Evolutionary conservation across 2,888 invertebrate species (phyloP).

Genomic region (Drosophila buzzatii): DNA sequence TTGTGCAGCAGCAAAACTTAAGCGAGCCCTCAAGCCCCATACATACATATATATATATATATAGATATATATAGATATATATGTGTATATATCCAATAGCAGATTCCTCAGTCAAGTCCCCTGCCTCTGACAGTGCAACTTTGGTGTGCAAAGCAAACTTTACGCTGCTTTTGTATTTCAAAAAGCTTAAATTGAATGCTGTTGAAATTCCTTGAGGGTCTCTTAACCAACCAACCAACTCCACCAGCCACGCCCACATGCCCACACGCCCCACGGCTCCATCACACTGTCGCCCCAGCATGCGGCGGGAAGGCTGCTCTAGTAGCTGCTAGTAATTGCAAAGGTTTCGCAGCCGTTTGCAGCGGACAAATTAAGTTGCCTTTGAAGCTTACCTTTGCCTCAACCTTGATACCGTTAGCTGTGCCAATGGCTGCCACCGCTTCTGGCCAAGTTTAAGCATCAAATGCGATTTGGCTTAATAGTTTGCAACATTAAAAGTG

Average conservation of each 20-base stretch:
- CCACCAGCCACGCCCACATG: not conserved
- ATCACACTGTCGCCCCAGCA: not conserved
- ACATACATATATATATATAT: not conserved
- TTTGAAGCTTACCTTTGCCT: constrained; percentile 26
- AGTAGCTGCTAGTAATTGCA: constrained; percentile 62
- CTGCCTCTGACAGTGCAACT: constrained; percentile 47
- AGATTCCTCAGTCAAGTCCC: not conserved
- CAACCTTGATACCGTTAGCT: constrained; percentile 1
- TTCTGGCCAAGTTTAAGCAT: constrained; percentile 39
- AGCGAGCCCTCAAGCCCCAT: constrained; percentile 27
- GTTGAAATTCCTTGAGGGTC: constrained; percentile 75
- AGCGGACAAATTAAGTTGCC: constrained; percentile 74
- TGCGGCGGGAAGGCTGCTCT: not conserved
- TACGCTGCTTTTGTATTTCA: constrained; percentile 74
- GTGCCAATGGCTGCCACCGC: not conserved
- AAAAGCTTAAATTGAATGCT: constrained; percentile 78
- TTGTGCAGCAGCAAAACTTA: constrained; percentile 67
- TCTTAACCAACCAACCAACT: constrained; percentile 10
- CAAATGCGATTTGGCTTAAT: constrained; percentile 64
- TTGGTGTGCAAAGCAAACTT: constrained; percentile 68
- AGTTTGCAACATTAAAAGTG: constrained; percentile 50
- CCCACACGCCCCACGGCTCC: not conserved
- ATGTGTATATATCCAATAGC: not conserved
- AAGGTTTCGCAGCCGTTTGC: constrained; percentile 66
- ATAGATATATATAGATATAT: no score